Base-by-base conservation (phyloP, 2,888 invertebrate genomes). In the Sinhomidia bicolor region DNA sequence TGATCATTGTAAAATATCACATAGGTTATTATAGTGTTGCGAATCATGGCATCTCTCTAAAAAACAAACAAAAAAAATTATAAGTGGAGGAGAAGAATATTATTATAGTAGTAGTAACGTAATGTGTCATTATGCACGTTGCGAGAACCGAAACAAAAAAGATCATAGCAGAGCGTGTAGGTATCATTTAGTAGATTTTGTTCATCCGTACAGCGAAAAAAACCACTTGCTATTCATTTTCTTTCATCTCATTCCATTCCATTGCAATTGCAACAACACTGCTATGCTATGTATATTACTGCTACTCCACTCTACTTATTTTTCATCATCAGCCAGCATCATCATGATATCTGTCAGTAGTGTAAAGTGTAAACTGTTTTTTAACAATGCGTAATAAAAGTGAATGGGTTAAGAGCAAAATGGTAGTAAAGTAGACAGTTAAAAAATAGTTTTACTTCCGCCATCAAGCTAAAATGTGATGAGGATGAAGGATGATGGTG, bases 351-450 rank as follows among this genome's bases (percentile, higher is more conserved):
- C n/a, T n/a, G n/a, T n/a, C n/a, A n/a, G 29, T 17, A 36, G 17
- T 17, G 17, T 20, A 57, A 57, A 20, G 17, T 57, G 5, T 51
- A 51, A 51, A 51, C 57, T 57, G 17, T 10, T 32, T 65, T 65
- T 65, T 65, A 65, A 65, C 62, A 65, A 65, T 65, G 62, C 29
- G 29, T 29, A 29, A 65, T 65, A 65, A 65, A 65, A 65, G 62
- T 65, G 62, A 65, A 65, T 65, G 62, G 62, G 62, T 65, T 65
- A 65, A 32, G 62, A 65, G 62, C 62, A 65, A 29, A 65, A 29
- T 32, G 32, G 14, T 60, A 23, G 57, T 6, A n/a, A 54, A 36
- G 9, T 36, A 68, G 68, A 68, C 36, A 68, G 57, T 20, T 17
- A 36, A 68, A 68, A 68, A 68, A 41, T n/a, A 9, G 12, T 26